Evolutionary conservation across 2,888 invertebrate genomes (phyloP).

Genomic region (Drosophila vallismaia): DNA sequence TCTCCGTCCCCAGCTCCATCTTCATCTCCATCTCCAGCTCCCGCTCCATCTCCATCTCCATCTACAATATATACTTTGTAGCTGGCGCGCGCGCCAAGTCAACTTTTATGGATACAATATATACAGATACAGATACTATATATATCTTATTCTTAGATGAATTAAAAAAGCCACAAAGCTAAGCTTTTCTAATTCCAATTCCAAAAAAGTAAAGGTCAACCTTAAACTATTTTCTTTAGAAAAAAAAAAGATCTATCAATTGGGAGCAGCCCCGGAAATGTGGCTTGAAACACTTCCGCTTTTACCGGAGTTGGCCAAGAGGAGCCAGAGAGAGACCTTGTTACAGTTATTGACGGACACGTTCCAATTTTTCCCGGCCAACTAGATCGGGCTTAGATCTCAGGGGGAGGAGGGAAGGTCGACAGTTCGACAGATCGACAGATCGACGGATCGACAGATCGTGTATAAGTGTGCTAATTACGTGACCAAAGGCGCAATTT

Average conservation of each 20-base stretch:
- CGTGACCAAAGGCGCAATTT: slow-evolving; percentile 73
- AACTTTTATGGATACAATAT: slow-evolving; percentile 56
- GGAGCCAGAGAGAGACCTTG: slow-evolving; percentile 60
- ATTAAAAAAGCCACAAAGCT: slow-evolving; percentile 5
- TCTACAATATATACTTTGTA: slow-evolving; percentile 47
- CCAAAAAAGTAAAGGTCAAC: slow-evolving; percentile 6
- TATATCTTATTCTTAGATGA: slow-evolving; percentile 4
- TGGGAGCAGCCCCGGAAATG: slow-evolving; percentile 40
- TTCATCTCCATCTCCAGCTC: too few species aligned
- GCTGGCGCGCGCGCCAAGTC: slow-evolving; percentile 70
- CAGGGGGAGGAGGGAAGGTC: not conserved
- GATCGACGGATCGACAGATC: slow-evolving; percentile 20
- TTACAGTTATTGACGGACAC: slow-evolving; percentile 76
- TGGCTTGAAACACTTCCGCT: slow-evolving; percentile 45
- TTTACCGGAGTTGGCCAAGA: slow-evolving; percentile 12
- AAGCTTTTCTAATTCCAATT: too few species aligned
- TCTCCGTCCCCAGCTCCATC: too few species aligned
- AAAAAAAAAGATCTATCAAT: too few species aligned
- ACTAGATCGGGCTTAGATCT: not conserved
- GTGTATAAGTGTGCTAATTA: slow-evolving; percentile 73
- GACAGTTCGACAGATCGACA: not conserved
- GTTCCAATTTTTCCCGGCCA: slow-evolving; percentile 66
- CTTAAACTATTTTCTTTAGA: too few species aligned
- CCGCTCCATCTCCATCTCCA: too few species aligned
- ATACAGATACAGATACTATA: not conserved